Conservation (phyloP, 2,113 vertebrate species). For the Phaethon lepturus region DNA sequence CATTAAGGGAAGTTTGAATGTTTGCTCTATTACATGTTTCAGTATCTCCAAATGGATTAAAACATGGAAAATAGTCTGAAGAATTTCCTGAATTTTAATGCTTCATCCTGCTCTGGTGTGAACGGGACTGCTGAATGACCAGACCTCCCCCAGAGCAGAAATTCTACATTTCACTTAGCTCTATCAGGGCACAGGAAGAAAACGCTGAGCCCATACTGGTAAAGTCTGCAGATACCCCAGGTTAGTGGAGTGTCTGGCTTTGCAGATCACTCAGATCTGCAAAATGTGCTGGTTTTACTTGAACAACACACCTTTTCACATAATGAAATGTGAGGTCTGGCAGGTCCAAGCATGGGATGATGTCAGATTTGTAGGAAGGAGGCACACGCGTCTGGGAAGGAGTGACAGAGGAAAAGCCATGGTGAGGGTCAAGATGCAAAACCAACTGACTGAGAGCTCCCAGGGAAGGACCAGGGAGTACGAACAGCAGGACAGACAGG, state of each 20-base stretch:
- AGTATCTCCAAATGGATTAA: background rate
- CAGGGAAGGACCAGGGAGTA: background rate
- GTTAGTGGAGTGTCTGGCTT: background rate
- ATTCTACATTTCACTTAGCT: background rate
- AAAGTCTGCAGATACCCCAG: background rate
- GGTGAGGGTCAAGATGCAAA: background rate
- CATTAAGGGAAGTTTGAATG: background rate
- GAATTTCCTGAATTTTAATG: background rate
- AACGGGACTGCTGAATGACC: fast-evolving
- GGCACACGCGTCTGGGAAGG: background rate
- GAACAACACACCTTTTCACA: background rate
- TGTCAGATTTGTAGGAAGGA: background rate
- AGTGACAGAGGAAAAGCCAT: background rate
- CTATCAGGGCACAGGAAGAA: background rate
- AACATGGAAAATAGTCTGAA: background rate
- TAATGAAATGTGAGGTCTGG: background rate
- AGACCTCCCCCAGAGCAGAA: background rate
- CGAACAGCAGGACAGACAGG: background rate
- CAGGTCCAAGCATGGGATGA: fast-evolving
- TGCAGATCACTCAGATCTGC: background rate
- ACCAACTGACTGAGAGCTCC: background rate
- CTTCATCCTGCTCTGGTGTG: background rate
- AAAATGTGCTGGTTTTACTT: background rate
- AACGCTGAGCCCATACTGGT: background rate
- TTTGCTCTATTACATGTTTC: background rate